These are phyloP conservation scores for Andrena praecox DNA, from an alignment of 2,888 invertebrate genomes.

Conservation along the genomic window DNA sequence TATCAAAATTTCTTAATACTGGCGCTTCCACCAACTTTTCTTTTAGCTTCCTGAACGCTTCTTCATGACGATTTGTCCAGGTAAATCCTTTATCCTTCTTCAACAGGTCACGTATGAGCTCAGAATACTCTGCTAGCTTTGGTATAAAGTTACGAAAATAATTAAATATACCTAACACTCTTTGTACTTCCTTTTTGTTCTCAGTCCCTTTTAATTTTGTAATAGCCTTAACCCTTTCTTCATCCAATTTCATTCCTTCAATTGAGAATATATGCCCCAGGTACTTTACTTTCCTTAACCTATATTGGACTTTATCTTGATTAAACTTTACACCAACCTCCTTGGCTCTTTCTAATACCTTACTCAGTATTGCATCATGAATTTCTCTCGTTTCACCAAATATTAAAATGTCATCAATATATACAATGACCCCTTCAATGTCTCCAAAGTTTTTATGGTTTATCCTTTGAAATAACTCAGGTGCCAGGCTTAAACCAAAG, in stretches of 20 bases:
- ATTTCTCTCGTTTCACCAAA: not conserved
- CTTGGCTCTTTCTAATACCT: not conserved
- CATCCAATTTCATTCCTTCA: not conserved
- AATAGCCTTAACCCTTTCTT: not conserved
- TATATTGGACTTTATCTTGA: not conserved
- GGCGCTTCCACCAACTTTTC: not conserved
- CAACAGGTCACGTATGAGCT: not conserved
- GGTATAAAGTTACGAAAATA: not conserved
- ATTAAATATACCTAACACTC: not conserved
- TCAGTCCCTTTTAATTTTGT: not conserved
- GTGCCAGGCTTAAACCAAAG: not conserved
- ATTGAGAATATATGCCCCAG: not conserved
- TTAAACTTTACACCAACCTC: not conserved
- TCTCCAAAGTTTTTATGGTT: not conserved
- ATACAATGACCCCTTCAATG: not conserved
- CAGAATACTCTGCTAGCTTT: not conserved
- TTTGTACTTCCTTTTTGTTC: not conserved
- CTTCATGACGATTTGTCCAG: not conserved
- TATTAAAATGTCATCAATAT: not conserved
- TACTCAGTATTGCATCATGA: not conserved
- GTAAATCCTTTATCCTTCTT: not conserved
- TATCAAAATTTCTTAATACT: not conserved
- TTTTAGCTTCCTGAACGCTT: not conserved
- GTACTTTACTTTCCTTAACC: not conserved
- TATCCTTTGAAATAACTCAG: not conserved